These are phyloP conservation scores for Perca schrenkii DNA, from an alignment of 2,113 vertebrate species.

Conservation along the genomic window DNA sequence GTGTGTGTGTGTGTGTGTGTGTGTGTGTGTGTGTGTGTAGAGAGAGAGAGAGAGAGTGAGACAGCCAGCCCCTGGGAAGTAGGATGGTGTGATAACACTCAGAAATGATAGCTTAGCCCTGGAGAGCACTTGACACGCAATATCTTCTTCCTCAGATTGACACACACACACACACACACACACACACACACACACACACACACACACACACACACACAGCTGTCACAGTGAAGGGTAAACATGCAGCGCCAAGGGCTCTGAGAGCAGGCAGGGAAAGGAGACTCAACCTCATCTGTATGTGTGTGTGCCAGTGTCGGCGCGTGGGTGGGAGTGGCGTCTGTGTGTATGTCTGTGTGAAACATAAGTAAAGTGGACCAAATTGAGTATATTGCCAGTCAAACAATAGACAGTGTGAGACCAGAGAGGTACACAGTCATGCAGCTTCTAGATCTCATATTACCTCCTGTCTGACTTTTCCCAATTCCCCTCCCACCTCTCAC, in stretches of 20 bases:
- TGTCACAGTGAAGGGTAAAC: slow-evolving; percentile 85
- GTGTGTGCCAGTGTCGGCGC: slow-evolving; percentile 24
- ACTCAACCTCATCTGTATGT: slow-evolving; percentile 77
- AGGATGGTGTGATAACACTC: slow-evolving; percentile 86
- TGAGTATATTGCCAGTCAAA: slow-evolving; percentile 79
- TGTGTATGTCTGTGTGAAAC: slow-evolving; percentile 76
- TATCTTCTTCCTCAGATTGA: slow-evolving; percentile 83
- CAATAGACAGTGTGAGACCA: slow-evolving; percentile 72
- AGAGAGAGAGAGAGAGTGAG: slow-evolving; percentile 63
- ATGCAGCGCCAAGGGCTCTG: slow-evolving; percentile 79
- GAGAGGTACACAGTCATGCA: slow-evolving; percentile 28
- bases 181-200: slow-evolving; percentile 57
- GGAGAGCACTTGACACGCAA: slow-evolving; percentile 88
- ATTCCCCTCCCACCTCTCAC: slow-evolving; percentile 71
- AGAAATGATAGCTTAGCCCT: slow-evolving; percentile 88
- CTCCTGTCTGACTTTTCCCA: slow-evolving; percentile 70
- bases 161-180: slow-evolving; percentile 65
- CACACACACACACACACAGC: slow-evolving; percentile 64
- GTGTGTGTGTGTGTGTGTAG: slow-evolving; percentile 25
- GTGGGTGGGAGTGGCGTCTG: slow-evolving; percentile 73
- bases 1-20: slow-evolving; percentile 33
- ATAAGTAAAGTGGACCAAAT: slow-evolving; percentile 79
- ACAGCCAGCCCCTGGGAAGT: slow-evolving; percentile 79
- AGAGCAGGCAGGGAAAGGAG: slow-evolving; percentile 63
- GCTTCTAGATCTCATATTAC: slow-evolving; percentile 64